These are phyloP conservation scores for Siniperca knerii DNA, from an alignment of 2,113 vertebrate species.

Conservation along the genomic window DNA sequence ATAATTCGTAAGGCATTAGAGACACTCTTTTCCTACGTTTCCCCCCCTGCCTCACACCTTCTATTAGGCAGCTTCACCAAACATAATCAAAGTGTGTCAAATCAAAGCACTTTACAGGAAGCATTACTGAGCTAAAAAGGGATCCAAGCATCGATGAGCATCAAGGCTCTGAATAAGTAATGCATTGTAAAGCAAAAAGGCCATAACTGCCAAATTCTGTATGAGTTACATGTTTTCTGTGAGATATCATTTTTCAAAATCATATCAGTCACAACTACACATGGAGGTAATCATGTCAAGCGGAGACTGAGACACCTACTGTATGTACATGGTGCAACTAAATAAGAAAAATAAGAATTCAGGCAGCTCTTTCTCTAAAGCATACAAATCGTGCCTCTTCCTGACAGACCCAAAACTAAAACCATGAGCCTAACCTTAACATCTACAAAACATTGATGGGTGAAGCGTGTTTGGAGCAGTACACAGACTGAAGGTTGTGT, in stretches of 20 bases:
- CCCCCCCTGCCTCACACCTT: constrained; percentile 21
- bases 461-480: background rate
- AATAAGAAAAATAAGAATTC: background rate
- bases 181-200: constrained; percentile 23
- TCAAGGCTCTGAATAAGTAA: constrained; percentile 63
- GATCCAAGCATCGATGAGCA: constrained; percentile 57
- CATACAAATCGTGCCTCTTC: background rate
- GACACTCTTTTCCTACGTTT: constrained; percentile 19
- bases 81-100: constrained; percentile 62
- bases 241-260: background rate
- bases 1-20: constrained; percentile 60
- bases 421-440: background rate
- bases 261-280: background rate
- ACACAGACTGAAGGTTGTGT: background rate
- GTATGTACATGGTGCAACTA: background rate
- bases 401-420: constrained; percentile 3
- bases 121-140: constrained; percentile 74
- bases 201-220: background rate
- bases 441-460: background rate
- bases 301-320: background rate
- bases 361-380: background rate
- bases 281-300: background rate
- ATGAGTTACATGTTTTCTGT: background rate
- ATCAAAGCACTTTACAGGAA: constrained; percentile 72
- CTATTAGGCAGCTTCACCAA: constrained; percentile 60